Evolutionary conservation across 1,140 invertebrate genomes (phyloP).

Genomic region (Nomia melanderi): DNA sequence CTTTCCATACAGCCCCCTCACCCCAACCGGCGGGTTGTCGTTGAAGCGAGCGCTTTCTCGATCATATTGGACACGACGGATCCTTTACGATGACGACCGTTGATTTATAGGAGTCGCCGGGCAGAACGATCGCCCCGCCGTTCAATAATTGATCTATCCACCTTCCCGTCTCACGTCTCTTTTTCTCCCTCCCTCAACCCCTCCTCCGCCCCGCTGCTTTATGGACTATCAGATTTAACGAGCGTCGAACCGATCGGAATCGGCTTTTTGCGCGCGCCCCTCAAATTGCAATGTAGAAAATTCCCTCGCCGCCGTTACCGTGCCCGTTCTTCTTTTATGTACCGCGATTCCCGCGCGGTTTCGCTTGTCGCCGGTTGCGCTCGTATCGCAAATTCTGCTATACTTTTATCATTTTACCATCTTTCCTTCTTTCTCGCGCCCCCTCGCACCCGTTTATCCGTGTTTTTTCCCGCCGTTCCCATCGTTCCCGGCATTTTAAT

Average conservation of each 20-base stretch:
- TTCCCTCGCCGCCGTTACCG: neutral
- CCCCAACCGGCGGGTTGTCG: neutral
- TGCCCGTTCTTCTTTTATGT: neutral
- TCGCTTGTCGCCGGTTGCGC: no score
- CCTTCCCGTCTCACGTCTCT: no score
- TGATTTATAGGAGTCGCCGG: neutral
- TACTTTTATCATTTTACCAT: no score
- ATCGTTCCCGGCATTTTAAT: no score
- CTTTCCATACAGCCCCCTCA: no score
- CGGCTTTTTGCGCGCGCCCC: neutral
- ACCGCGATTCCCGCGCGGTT: no score
- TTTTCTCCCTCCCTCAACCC: no score
- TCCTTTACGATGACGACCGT: neutral
- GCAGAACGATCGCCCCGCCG: neutral
- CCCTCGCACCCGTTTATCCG: no score
- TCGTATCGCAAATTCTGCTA: no score
- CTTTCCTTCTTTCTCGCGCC: no score
- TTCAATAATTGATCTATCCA: neutral
- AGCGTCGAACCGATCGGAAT: neutral
- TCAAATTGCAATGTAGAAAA: slow-evolving; percentile 1
- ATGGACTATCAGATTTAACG: neutral
- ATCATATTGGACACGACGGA: neutral
- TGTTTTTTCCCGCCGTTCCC: neutral
- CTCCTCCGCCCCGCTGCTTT: neutral
- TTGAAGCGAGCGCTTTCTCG: neutral